A percentile compares a stretch with the other conserved stretches of the same genome.
Conservation (phyloP, 2,888 invertebrate species). For the Vandiemenella viatica region DNA sequence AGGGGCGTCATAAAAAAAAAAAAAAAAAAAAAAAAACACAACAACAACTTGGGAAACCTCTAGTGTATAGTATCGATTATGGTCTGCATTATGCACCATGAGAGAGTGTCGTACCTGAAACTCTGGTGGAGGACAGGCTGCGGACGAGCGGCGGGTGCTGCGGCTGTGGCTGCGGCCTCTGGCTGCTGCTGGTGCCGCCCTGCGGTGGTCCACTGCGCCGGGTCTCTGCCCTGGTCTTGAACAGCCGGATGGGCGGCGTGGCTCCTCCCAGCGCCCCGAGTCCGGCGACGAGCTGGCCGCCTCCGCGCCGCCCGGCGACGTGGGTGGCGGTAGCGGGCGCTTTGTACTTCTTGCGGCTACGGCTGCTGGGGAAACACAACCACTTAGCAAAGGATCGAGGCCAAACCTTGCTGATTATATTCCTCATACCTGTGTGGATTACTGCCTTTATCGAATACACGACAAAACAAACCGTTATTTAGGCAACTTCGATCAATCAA, state of each 20-base stretch:
- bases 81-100: too few relatives aligned
- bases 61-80: not conserved
- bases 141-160: slow-evolving; percentile 16
- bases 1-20: too few relatives aligned
- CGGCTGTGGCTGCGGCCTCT: not conserved
- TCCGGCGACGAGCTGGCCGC: slow-evolving; percentile 42
- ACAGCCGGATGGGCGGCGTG: slow-evolving; percentile 46
- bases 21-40: too few relatives aligned
- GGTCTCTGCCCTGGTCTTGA: slow-evolving; percentile 59
- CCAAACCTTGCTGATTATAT: not conserved
- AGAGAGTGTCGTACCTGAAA: slow-evolving; percentile 27
- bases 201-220: slow-evolving; percentile 20
- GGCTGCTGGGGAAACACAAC: slow-evolving; percentile 18
- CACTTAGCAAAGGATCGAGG: too few relatives aligned
- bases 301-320: slow-evolving; percentile 30
- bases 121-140: slow-evolving; percentile 33
- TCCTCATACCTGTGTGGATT: not conserved
- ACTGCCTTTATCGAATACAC: too few relatives aligned
- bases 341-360: slow-evolving; percentile 58
- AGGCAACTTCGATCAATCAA: too few relatives aligned
- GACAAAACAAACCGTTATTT: too few relatives aligned
- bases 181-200: too few relatives aligned
- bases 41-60: too few relatives aligned
- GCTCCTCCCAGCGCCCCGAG: slow-evolving; percentile 31
- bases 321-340: slow-evolving; percentile 50